A percentile compares a stretch with the other conserved stretches of the same genome.
phyloP scores from a whole-genome alignment of 2,888 invertebrate genomes.

The Amphipoea oculea region DNA sequence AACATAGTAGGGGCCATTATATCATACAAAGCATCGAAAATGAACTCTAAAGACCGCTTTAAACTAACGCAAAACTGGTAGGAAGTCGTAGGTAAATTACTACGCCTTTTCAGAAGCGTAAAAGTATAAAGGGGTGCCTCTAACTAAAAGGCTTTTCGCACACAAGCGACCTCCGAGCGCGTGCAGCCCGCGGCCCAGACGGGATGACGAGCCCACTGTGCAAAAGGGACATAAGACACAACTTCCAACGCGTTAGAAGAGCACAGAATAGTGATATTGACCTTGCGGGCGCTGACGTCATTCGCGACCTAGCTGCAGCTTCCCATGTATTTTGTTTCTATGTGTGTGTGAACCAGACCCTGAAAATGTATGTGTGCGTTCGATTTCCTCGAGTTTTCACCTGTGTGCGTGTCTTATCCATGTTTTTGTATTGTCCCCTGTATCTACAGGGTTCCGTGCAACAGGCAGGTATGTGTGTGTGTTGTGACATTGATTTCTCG shows the following conservation, averaged over 20 bases:
- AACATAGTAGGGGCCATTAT: background rate
- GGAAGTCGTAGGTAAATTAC: conserved; percentile 56
- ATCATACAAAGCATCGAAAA: conserved; percentile 12
- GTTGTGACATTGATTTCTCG: conserved; percentile 85
- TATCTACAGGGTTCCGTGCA: conserved; percentile 74
- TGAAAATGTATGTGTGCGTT: conserved; percentile 79
- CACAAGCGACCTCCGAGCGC: conserved; percentile 62
- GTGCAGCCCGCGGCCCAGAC: conserved; percentile 85
- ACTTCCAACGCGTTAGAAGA: conserved; percentile 69
- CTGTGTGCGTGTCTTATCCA: conserved; percentile 54
- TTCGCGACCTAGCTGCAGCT: conserved; percentile 91
- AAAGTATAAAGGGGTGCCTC: conserved; percentile 46
- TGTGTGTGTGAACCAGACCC: conserved; percentile 89
- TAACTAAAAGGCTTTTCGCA: conserved; percentile 59
- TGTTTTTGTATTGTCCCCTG: conserved; percentile 64
- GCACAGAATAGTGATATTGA: conserved; percentile 85
- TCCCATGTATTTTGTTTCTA: conserved; percentile 68
- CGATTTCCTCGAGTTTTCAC: conserved; percentile 58
- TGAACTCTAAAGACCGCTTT: background rate
- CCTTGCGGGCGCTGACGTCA: conserved; percentile 91
- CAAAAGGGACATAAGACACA: conserved; percentile 70
- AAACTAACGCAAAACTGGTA: conserved; percentile 10
- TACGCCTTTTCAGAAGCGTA: conserved; percentile 57
- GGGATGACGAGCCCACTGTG: conserved; percentile 80
- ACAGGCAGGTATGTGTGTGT: conserved; percentile 78